Conservation (phyloP, 2,888 invertebrate genomes). For the Alloplasta piceator region DNA sequence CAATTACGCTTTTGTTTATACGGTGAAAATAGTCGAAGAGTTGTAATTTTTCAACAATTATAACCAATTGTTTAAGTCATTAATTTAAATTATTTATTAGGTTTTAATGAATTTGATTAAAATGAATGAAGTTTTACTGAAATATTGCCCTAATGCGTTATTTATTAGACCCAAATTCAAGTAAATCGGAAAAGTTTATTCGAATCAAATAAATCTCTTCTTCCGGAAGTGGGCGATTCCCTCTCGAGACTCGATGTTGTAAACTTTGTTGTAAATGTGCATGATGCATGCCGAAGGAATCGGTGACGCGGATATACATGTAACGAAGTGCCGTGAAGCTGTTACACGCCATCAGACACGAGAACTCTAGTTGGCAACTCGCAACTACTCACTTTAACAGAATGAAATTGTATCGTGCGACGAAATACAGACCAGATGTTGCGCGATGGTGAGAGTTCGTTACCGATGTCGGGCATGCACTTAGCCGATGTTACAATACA, state of each 20-base stretch:
- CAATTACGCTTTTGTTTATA: too few species aligned
- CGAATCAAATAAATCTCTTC: too few species aligned
- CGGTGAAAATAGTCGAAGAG: too few species aligned
- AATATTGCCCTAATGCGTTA: too few species aligned
- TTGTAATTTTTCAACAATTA: too few species aligned
- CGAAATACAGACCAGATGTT: conserved; percentile 47
- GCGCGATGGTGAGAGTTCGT: conserved; percentile 8
- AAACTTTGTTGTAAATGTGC: conserved; percentile 32
- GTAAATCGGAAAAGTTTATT: too few species aligned
- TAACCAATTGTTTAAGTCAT: too few species aligned
- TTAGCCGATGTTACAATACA: neutral
- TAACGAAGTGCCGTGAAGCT: conserved; percentile 12
- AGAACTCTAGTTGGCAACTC: conserved; percentile 19
- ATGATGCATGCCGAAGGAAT: conserved; percentile 1
- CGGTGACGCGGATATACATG: conserved; percentile 13
- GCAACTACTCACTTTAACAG: neutral
- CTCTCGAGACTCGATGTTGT: neutral
- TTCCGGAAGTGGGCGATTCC: too few species aligned
- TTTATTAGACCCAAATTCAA: too few species aligned
- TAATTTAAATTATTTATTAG: too few species aligned
- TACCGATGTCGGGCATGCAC: neutral
- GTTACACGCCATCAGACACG: conserved; percentile 24
- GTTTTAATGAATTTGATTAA: too few species aligned
- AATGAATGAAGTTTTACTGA: too few species aligned
- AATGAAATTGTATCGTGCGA: conserved; percentile 31